Percentiles rank a stretch among this genome's conserved stretches.
Evolutionary conservation across 1,140 invertebrate genomes (phyloP).

Genomic region (Episyrphus balteatus): DNA sequence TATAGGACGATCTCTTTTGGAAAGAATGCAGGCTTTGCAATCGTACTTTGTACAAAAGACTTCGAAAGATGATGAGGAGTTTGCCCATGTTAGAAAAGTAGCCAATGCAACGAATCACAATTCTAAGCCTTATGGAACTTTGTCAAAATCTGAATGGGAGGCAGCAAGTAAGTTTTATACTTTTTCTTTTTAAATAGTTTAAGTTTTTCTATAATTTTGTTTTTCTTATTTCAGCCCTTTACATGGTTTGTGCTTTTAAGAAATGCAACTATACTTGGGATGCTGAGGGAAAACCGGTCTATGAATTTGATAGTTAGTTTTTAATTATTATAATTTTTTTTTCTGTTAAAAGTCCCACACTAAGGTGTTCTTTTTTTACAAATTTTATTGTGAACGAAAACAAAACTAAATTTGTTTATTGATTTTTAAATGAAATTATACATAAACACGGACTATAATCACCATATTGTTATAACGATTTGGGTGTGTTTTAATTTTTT

Average conservation of each 20-base stretch:
- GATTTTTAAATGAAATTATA: too few species aligned
- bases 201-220: constrained; percentile 4
- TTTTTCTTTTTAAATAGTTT: not conserved
- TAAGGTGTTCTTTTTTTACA: too few species aligned
- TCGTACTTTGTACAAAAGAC: constrained; percentile 49
- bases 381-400: too few species aligned
- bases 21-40: constrained; percentile 65
- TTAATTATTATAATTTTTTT: too few species aligned
- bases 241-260: constrained; percentile 74
- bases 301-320: constrained; percentile 25
- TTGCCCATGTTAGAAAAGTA: constrained; percentile 54
- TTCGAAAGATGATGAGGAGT: constrained; percentile 49
- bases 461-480: too few species aligned
- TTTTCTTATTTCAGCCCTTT: constrained; percentile 57
- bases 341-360: too few species aligned
- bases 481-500: too few species aligned
- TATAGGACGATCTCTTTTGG: constrained; percentile 45
- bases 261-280: constrained; percentile 60
- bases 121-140: constrained; percentile 55
- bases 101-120: constrained; percentile 24
- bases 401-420: too few species aligned
- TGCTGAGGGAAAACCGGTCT: constrained; percentile 47
- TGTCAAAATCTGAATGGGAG: constrained; percentile 89
- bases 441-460: too few species aligned
- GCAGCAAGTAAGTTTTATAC: constrained; percentile 59